These are phyloP conservation scores for Drosophila fulvimacula DNA, from an alignment of 2,888 invertebrate species.

Conservation along the genomic window DNA sequence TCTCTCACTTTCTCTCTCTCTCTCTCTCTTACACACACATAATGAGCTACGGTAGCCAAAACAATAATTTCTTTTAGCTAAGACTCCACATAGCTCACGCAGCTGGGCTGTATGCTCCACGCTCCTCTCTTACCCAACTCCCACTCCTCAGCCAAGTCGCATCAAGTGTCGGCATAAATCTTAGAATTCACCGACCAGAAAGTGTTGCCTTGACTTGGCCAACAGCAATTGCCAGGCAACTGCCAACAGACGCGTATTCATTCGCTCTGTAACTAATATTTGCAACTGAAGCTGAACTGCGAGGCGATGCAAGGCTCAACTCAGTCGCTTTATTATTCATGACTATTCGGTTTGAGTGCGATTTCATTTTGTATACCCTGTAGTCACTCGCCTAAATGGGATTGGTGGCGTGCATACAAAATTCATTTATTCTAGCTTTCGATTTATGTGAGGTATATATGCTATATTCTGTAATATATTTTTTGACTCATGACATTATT, in stretches of 20 bases:
- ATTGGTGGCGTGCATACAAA: neutral
- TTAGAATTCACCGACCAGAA: slow-evolving; percentile 75
- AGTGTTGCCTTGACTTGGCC: slow-evolving; percentile 72
- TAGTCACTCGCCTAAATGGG: neutral
- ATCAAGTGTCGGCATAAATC: slow-evolving; percentile 78
- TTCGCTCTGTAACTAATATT: slow-evolving; percentile 24
- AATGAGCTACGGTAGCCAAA: slow-evolving; percentile 41
- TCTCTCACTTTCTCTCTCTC: no score
- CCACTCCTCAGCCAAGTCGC: slow-evolving; percentile 18
- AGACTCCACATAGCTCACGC: slow-evolving; percentile 68
- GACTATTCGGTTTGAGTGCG: slow-evolving; percentile 73
- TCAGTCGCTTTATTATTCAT: slow-evolving; percentile 74
- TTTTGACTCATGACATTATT: no score
- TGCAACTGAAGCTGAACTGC: slow-evolving; percentile 51
- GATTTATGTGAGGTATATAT: neutral
- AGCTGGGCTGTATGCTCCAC: slow-evolving; percentile 34
- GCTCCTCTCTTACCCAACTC: neutral
- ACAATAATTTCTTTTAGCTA: slow-evolving; percentile 46
- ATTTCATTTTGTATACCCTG: slow-evolving; percentile 56
- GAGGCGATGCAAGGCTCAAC: slow-evolving; percentile 11
- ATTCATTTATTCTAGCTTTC: no score
- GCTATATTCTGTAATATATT: neutral
- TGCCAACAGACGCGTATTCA: slow-evolving; percentile 14
- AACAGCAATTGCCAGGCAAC: slow-evolving; percentile 35
- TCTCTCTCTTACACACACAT: neutral